A percentile compares a stretch with the other conserved stretches of the same genome.
Conservation (phyloP, 2,113 vertebrate species). For the Sclerurus mexicanus region DNA sequence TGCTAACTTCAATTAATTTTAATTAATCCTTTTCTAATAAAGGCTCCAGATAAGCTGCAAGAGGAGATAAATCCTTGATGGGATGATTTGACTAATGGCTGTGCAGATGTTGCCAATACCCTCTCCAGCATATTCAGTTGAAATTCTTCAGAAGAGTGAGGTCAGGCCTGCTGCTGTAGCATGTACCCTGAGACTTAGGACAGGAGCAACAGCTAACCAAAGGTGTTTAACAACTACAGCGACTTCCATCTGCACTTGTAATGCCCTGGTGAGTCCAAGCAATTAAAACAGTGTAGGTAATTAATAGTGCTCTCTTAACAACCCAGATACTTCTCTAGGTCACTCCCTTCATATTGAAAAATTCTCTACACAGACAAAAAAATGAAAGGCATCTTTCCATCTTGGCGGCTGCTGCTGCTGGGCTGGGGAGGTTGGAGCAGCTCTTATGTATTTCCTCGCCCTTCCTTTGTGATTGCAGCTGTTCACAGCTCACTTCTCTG, state of each 20-base stretch:
- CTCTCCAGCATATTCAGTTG: not conserved
- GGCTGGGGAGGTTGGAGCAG: not conserved
- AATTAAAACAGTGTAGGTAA: not conserved
- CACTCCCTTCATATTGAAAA: not conserved
- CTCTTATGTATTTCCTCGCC: not conserved
- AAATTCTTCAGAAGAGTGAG: not conserved
- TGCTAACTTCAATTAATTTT: not conserved
- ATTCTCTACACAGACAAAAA: not conserved
- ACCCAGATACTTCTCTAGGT: not conserved
- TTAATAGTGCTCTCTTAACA: not conserved
- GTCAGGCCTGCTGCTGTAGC: not conserved
- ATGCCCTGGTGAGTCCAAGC: not conserved
- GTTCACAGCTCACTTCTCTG: not conserved
- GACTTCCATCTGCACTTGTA: not conserved
- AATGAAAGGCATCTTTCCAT: not conserved
- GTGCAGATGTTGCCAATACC: not conserved
- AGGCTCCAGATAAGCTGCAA: not conserved
- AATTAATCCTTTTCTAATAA: not conserved
- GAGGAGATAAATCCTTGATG: not conserved
- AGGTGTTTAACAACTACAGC: not conserved
- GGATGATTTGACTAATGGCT: not conserved
- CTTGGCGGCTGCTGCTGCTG: not conserved
- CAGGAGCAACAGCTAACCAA: not conserved
- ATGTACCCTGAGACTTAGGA: not conserved
- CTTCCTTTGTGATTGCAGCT: not conserved